Evolutionary conservation across 2,888 invertebrate species (phyloP).

Genomic region (Melieria crassipennis): DNA sequence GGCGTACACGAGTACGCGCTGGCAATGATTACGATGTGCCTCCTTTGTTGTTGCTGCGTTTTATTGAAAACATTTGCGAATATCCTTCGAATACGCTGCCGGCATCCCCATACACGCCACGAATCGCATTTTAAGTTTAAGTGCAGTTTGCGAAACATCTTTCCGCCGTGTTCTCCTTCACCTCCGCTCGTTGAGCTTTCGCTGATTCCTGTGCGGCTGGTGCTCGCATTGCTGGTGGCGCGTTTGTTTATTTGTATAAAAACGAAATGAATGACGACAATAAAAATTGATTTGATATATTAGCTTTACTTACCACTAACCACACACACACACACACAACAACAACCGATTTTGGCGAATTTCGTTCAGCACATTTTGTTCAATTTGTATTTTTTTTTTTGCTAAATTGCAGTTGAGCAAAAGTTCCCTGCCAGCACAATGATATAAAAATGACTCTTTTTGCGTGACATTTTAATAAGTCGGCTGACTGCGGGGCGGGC

Average conservation of each 20-base stretch:
- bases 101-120: neutral
- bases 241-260: conserved; percentile 31
- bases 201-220: neutral
- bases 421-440: conserved; percentile 19
- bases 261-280: conserved; percentile 37
- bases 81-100: conserved; percentile 29
- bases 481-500: conserved; percentile 30
- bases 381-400: conserved; percentile 42
- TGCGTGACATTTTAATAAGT: conserved; percentile 27
- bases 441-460: conserved; percentile 37
- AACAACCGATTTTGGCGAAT: neutral
- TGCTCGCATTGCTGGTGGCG: neutral
- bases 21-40: conserved; percentile 20
- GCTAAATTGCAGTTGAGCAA: conserved; percentile 56
- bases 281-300: conserved; percentile 55
- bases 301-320: conserved; percentile 29
- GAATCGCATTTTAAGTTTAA: conserved; percentile 34
- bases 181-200: neutral
- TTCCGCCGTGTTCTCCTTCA: conserved; percentile 2
- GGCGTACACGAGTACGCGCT: neutral
- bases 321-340: neutral
- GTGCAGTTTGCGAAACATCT: conserved; percentile 35
- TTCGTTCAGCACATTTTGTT: neutral
- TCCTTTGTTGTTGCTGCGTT: neutral
- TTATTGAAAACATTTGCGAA: conserved; percentile 24